Base-by-base conservation (phyloP, 2,888 invertebrate genomes). In the Brachylomia viminalis region DNA sequence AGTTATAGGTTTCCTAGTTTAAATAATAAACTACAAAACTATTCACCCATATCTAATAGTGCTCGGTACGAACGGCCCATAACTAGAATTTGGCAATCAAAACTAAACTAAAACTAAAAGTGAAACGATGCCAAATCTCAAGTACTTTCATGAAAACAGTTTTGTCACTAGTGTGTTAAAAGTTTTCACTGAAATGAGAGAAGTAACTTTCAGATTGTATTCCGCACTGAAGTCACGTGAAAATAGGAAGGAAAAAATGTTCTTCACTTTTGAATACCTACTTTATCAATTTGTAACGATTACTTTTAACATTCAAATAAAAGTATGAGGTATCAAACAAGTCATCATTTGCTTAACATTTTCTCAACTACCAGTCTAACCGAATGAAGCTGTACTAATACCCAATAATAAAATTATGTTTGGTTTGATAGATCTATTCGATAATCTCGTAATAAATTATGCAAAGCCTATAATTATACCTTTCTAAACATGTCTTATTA, bases 361-460 rank as follows among this genome's bases (percentile, higher is more conserved):
- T n/a, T n/a, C n/a, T n/a, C n/a, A n/a, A n/a, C n/a, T n/a, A n/a
- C n/a, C n/a, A n/a, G n/a, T n/a, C n/a, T n/a, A n/a, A n/a, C n/a
- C n/a, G n/a, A n/a, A n/a, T n/a, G n/a, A n/a, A n/a, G n/a, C n/a
- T n/a, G n/a, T n/a, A n/a, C n/a, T 54, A 47, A 62, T 66, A 58
- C 38, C 42, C 30, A 42, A 69, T 47, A 33, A 71, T 38, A 38
- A 38, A 38, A 38, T 78, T 59, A 61, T 62, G 30, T 84, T 65
- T 54, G 13, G 68, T 80, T 64, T 65, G 67, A 67, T 77, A n/a
- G 64, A 77, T 75, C 69, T 30, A 68, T 56, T 75, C 47, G 23
- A 62, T 73, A 82, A 73, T 74, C 52, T 69, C 33, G 38, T 64
- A 79, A 79, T 72, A 72, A 73, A 78, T 86, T 72, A 83, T 71